Evolutionary conservation across 1,140 invertebrate genomes (phyloP), one percentile per base, ranked within the genome.

Genomic region (Drosophila melanica): DNA sequence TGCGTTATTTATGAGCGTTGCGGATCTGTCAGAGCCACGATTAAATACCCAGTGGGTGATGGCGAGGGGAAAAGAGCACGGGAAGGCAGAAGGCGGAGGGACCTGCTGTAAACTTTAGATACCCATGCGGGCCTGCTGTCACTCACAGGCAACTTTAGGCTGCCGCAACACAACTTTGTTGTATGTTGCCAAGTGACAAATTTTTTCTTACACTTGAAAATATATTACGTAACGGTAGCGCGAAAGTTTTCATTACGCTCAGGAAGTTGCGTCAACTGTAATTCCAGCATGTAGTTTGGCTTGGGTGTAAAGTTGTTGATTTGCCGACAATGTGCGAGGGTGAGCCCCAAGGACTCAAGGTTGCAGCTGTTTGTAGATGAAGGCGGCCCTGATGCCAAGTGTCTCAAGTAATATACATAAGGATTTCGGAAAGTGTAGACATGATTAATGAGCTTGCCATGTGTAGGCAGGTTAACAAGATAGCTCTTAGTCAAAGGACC

Each of bases 1-100:
- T 64, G 33, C 50, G 72, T 86, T 85, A 87, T 85, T 85, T 87
- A 85, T 86, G 70, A 54, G 54, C 42, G 20, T 53, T 53, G 74
- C 50, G 79, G 64, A 62, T 58, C 64, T 74, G 58, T 57, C 41
- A 53, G 45, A 44, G 30, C 66, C 44, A 57, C 58, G 62, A 70
- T 86, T 77, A 86, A 85, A 71, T 77, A 77, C 65, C 63, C 80
- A 70, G 57, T 67, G 65, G 35, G 41, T 53, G 75, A 45, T 37
- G 33, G 59, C 20, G 16, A 10, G 20, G 16, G 44, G 8, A 16
- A 4, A 54, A 10, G 45, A n/a, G 20, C 33, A 14, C 23, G 12
- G 53, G 11, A 30, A 35, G 42, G 42, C 51, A 14, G 33, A 8
- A 23, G 2, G 20, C 20, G 20, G 20, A 23, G 20, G 20, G 20